phyloP scores from a whole-genome alignment of 2,113 vertebrate genomes.

The Ahaetulla prasina region DNA sequence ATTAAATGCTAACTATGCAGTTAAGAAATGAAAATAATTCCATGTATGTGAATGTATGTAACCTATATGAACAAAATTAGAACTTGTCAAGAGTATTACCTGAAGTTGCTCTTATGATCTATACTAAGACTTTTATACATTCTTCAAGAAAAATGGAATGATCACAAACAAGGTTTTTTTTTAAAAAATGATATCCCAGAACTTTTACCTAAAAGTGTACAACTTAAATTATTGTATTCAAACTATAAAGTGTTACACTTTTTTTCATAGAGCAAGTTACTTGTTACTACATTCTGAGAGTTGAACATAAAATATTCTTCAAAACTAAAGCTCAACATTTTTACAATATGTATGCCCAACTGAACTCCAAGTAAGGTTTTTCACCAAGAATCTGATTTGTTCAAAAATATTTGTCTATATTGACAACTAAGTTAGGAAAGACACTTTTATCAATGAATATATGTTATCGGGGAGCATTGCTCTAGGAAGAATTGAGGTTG shows the following conservation, averaged over 20 bases:
- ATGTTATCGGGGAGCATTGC: constrained; percentile 29
- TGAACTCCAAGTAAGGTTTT: constrained; percentile 1
- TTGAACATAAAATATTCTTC: constrained; percentile 21
- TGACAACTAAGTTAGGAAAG: constrained; percentile 34
- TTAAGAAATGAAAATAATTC: constrained; percentile 20
- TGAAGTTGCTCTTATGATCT: constrained; percentile 15
- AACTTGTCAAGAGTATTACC: neutral
- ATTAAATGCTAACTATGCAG: constrained; percentile 10
- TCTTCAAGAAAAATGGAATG: constrained; percentile 21
- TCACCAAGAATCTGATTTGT: constrained; percentile 32
- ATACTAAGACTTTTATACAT: neutral
- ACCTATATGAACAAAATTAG: constrained; percentile 35
- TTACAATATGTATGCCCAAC: constrained; percentile 11
- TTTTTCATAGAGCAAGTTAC: neutral
- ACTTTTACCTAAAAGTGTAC: constrained; percentile 33
- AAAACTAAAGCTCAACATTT: neutral
- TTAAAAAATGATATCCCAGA: neutral
- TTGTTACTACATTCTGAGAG: constrained; percentile 11
- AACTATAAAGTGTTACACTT: neutral
- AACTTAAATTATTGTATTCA: neutral
- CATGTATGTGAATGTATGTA: constrained; percentile 7
- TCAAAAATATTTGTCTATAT: constrained; percentile 44
- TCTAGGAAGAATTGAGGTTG: constrained; percentile 13
- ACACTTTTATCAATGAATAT: constrained; percentile 40
- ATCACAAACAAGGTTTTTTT: neutral